Evolutionary conservation across 2,797 vertebrate species (phyloP), one percentile per base, ranked within the genome.

Genomic region (Trematomus bernacchii): DNA sequence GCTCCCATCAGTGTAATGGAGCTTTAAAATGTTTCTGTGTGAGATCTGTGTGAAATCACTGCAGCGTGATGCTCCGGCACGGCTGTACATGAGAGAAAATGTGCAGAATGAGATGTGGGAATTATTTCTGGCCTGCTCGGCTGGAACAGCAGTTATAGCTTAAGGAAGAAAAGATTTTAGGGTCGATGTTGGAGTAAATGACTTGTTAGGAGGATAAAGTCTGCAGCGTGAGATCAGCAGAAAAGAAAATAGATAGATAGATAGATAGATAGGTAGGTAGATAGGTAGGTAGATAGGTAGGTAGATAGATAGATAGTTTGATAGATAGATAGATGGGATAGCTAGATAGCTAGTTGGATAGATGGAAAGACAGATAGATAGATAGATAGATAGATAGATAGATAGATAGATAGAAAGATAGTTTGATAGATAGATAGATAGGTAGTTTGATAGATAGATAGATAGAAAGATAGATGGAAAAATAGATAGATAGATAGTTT

Each of bases 11-110:
- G 52, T 16, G 66, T 85, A 85, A 87, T 80, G 80, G 73, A 85
- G 77, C 82, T 76, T 77, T 76, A 66, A 89, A 84, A 83, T 43
- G 76, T 81, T 86, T 85, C 75, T 58, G 16, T 19, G 63, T 64
- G 83, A 83, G 62, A 48, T 65, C 23, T 19, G 60, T 46, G 66
- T 54, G 40, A 82, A 85, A 89, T 84, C 21, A 63, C 30, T 59
- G 15, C 71, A 52, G 54, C 43, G 53, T 37, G 66, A 83, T 71
- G 76, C 76, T 52, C 18, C 74, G 60, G 57, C 77, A 76, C 14
- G 42, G 43, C 70, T 37, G 37, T 47, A 57, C 64, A 54, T 10
- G 46, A 21, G 66, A 47, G 47, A 74, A 67, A 71, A 58, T 5
- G 43, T 43, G 50, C 50, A 55, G 63, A 67, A 48, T 59, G n/a